These are phyloP conservation scores for Urocynchramus pylzowi DNA, from an alignment of 2,113 vertebrate genomes.

Conservation along the genomic window DNA sequence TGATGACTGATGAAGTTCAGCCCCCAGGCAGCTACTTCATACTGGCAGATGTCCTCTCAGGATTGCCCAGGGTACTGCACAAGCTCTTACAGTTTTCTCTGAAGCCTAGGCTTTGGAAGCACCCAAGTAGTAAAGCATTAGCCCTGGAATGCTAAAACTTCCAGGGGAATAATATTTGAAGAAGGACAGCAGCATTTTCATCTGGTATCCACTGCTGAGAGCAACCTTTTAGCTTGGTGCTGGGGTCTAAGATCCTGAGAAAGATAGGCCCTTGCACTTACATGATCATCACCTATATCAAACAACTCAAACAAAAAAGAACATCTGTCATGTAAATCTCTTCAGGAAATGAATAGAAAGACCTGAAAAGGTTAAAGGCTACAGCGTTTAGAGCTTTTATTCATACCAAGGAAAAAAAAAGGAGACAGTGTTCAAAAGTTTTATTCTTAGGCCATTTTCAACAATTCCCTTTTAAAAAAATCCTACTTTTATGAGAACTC, in stretches of 20 bases:
- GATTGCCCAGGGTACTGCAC: not conserved
- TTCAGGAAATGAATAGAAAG: conserved; percentile 39
- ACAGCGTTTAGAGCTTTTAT: conserved; percentile 38
- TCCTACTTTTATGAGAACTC: not conserved
- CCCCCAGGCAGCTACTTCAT: not conserved
- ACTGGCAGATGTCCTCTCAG: not conserved
- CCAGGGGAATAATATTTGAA: conserved; percentile 24
- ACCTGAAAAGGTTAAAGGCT: conserved; percentile 53
- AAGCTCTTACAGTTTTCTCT: not conserved
- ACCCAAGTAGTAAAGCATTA: not conserved
- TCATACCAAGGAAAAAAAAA: conserved; percentile 6
- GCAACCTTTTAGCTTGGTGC: conserved; percentile 11
- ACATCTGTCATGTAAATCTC: conserved; percentile 58
- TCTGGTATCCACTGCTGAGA: conserved; percentile 14
- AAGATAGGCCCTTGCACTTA: conserved; percentile 44
- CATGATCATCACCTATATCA: conserved; percentile 39
- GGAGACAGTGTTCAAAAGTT: conserved; percentile 42
- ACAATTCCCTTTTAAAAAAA: conserved; percentile 31
- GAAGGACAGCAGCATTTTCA: conserved; percentile 15
- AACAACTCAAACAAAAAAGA: conserved; percentile 35
- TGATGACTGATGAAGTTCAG: not conserved
- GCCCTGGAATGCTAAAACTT: conserved; percentile 10
- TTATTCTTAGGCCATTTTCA: conserved; percentile 57
- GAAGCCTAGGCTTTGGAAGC: not conserved
- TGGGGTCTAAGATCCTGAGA: conserved; percentile 17